These are phyloP conservation scores for Motacilla tschutschensis DNA, from an alignment of 2,113 vertebrate species.

Conservation along the genomic window DNA sequence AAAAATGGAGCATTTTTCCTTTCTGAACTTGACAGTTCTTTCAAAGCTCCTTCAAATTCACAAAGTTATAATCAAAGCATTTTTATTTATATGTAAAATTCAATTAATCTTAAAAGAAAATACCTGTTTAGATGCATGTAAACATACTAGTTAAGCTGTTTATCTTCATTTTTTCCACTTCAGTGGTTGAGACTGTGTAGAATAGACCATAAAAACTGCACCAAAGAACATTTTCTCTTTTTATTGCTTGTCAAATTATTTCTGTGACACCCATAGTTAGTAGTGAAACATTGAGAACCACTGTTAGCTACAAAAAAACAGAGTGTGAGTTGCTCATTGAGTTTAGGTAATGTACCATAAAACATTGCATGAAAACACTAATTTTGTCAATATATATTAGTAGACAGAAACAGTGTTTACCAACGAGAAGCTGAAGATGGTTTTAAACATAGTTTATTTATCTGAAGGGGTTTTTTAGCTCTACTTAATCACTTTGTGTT, in stretches of 20 bases:
- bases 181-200: slow-evolving; percentile 40
- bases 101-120: slow-evolving; percentile 66
- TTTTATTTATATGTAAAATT: slow-evolving; percentile 61
- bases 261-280: slow-evolving; percentile 62
- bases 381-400: slow-evolving; percentile 79
- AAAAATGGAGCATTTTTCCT: neutral
- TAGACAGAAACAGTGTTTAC: slow-evolving; percentile 73
- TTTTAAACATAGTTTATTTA: slow-evolving; percentile 72
- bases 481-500: neutral
- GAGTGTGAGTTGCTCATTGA: slow-evolving; percentile 69
- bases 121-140: slow-evolving; percentile 55
- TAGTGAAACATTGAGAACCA: slow-evolving; percentile 66
- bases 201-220: slow-evolving; percentile 63
- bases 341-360: slow-evolving; percentile 84
- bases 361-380: slow-evolving; percentile 78
- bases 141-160: slow-evolving; percentile 71
- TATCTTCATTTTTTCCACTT: slow-evolving; percentile 75
- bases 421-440: slow-evolving; percentile 56
- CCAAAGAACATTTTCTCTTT: slow-evolving; percentile 65
- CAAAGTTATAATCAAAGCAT: neutral
- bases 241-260: slow-evolving; percentile 76
- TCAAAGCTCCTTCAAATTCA: slow-evolving; percentile 35
- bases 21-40: slow-evolving; percentile 9
- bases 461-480: slow-evolving; percentile 38
- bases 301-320: slow-evolving; percentile 44